Percentiles rank a stretch among this genome's conserved stretches.
phyloP scores from a whole-genome alignment of 2,888 invertebrate species.

The Eutolmus rufibarbis region DNA sequence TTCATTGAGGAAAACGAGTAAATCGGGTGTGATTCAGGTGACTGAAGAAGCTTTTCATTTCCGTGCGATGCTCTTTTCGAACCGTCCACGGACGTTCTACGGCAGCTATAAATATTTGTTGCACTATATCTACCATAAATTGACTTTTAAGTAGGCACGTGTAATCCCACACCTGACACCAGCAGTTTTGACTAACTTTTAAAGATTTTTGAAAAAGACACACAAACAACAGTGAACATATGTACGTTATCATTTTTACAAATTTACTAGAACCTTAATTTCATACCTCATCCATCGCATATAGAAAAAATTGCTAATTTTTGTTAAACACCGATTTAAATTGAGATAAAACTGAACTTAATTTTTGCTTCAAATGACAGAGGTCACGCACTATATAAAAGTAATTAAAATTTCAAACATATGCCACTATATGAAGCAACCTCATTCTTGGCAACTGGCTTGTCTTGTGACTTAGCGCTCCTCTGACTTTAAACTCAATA shows the following conservation, averaged over 20 bases:
- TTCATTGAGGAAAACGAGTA: neutral
- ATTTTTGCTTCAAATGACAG: neutral
- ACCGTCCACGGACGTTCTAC: neutral
- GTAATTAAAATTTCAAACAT: neutral
- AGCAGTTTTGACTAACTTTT: neutral
- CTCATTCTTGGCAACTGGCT: neutral
- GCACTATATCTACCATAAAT: neutral
- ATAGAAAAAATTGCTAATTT: neutral
- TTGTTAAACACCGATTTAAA: neutral
- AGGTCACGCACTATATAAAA: neutral
- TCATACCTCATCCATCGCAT: neutral
- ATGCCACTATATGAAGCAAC: neutral
- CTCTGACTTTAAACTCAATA: neutral
- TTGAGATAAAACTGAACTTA: neutral
- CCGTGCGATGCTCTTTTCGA: neutral
- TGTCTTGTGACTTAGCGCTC: neutral
- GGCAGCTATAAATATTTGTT: neutral
- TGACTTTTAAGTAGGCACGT: neutral
- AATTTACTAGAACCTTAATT: neutral
- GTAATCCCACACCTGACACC: neutral
- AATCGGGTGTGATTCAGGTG: neutral
- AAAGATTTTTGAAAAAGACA: neutral
- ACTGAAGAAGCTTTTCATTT: neutral
- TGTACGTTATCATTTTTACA: neutral
- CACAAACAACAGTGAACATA: neutral